Conservation (phyloP, 2,888 invertebrate species). For the Endotricha flammealis region DNA sequence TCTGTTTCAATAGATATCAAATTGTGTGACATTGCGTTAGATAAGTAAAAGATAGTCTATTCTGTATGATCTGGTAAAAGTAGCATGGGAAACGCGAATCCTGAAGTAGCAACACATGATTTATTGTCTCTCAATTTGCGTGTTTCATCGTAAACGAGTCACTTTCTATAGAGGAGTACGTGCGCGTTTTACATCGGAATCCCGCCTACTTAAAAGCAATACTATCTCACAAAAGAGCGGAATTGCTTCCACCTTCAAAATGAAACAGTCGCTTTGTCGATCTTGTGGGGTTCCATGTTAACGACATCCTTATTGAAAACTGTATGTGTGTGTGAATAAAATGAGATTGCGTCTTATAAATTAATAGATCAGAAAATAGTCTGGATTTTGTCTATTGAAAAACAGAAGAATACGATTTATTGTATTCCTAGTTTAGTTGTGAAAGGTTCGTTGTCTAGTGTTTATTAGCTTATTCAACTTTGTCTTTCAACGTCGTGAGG, state of each 20-base stretch:
- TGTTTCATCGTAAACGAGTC: conserved; percentile 34
- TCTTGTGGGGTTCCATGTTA: conserved; percentile 54
- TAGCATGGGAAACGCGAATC: too few relatives aligned
- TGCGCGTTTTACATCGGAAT: conserved; percentile 45
- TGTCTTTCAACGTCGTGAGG: conserved; percentile 42
- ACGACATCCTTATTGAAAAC: conserved; percentile 62
- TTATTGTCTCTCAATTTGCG: conserved; percentile 21
- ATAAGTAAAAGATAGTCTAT: too few relatives aligned
- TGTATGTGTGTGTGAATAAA: conserved; percentile 35
- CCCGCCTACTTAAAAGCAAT: conserved; percentile 60
- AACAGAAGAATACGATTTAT: too few relatives aligned
- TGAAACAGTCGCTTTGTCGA: conserved; percentile 66
- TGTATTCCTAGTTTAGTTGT: conserved; percentile 1
- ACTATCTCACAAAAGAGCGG: conserved; percentile 60
- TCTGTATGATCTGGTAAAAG: too few relatives aligned
- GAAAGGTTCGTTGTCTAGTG: conserved; percentile 1
- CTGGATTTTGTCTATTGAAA: too few relatives aligned
- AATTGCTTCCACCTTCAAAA: conserved; percentile 64
- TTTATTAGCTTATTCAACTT: conserved; percentile 30
- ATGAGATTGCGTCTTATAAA: too few relatives aligned
- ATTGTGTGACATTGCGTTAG: too few relatives aligned
- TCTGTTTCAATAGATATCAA: too few relatives aligned
- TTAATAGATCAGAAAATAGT: too few relatives aligned
- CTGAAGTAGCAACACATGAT: too few relatives aligned
- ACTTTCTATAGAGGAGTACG: conserved; percentile 33